Conservation (phyloP, 2,888 invertebrate genomes). For the Orthosia gracilis region DNA sequence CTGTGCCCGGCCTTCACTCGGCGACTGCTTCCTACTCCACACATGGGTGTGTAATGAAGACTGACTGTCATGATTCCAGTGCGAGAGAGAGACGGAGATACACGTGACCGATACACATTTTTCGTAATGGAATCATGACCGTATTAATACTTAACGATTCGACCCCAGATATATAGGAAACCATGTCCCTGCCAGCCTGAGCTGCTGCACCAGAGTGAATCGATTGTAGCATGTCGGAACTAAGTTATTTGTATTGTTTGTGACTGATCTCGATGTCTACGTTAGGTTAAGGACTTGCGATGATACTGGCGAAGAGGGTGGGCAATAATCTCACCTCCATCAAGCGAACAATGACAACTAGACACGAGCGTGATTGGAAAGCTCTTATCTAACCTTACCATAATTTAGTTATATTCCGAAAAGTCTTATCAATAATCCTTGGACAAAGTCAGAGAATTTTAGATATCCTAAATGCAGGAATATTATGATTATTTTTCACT, state of each 20-base stretch:
- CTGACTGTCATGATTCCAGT: neutral
- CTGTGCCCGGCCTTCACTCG: neutral
- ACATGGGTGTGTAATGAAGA: neutral
- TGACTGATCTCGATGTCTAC: conserved; percentile 13
- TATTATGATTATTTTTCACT: too few relatives aligned
- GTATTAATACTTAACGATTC: neutral
- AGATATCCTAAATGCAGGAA: too few relatives aligned
- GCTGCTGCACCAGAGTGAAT: neutral
- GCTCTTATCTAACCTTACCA: too few relatives aligned
- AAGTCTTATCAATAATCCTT: too few relatives aligned
- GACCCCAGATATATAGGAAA: neutral
- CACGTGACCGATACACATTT: neutral
- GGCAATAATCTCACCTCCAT: neutral
- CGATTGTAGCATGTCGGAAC: neutral
- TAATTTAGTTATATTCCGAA: too few relatives aligned
- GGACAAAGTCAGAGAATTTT: too few relatives aligned
- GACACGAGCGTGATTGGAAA: too few relatives aligned
- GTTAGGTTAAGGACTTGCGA: neutral
- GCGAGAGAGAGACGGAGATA: neutral
- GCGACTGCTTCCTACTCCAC: neutral
- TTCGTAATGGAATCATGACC: neutral
- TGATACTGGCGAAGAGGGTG: neutral
- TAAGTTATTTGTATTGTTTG: neutral
- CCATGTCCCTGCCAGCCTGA: neutral
- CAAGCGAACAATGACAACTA: too few relatives aligned